Evolutionary conservation across 2,797 vertebrate genomes (phyloP), one percentile per base, ranked within the genome.

Genomic region (Antennarius maculatus): DNA sequence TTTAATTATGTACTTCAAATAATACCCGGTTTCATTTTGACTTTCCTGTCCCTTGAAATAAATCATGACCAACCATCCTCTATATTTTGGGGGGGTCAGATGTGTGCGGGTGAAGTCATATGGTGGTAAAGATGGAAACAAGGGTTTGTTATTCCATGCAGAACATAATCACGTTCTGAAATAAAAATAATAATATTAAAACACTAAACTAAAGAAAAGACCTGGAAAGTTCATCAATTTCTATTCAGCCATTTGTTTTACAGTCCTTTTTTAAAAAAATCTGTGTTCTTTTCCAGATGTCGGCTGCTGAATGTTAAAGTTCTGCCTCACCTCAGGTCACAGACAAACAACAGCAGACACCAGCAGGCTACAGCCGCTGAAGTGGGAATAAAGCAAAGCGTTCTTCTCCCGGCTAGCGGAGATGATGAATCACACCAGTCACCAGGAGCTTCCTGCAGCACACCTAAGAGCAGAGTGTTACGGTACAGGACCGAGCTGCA

Each of bases 381-480:
- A 61, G 72, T 84, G 66, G 68, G 72, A 80, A 76, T 71, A 68
- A 68, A 77, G 51, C 53, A 10, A 28, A 69, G 50, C 1, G 15
- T 39, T 73, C 59, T 41, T 55, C 63, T 70, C 66, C 48, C 15
- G 64, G 60, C 58, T 60, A 27, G 70, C 31, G 71, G 66, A 62
- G 60, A 81, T 79, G 90, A 93, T 92, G 82, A 88, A 91, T 91
- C 69, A 66, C 79, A 66, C 16, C 52, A 60, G 66, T 76, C 74
- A 78, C 47, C 0, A 15, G 56, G 57, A 0, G 41, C 54, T 79
- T 79, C 70, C 77, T 83, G 74, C 46, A 27, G 62, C 66, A 54
- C 69, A 81, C 53, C 72, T 74, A 61, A 86, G 70, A 79, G 69
- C 58, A 15, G 42, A 49, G 66, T 14, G 42, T 56, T 62, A 31